Evolutionary conservation across 1,140 invertebrate genomes (phyloP).

Genomic region (Camponotus vicinus): DNA sequence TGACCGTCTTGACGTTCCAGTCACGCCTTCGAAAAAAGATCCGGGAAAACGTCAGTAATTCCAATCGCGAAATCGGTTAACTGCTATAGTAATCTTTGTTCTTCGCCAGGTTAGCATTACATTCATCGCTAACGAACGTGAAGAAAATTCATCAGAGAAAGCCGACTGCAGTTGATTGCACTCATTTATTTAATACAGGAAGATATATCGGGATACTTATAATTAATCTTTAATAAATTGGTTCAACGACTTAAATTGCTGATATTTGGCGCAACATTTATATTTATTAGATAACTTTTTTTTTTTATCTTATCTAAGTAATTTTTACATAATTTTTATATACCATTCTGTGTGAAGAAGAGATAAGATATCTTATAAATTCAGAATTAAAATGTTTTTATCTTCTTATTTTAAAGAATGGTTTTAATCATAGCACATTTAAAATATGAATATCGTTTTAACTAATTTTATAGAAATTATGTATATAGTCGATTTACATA

Average conservation of each 20-base stretch:
- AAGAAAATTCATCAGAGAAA: background rate
- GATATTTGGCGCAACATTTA: background rate
- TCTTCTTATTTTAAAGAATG: background rate
- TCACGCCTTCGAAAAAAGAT: conserved; percentile 22
- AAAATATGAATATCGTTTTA: background rate
- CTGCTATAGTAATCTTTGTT: background rate
- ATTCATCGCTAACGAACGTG: background rate
- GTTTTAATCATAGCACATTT: background rate
- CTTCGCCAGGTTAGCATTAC: conserved; percentile 18
- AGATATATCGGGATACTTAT: background rate
- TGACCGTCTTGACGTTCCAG: conserved; percentile 4
- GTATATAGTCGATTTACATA: background rate
- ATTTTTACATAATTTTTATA: background rate
- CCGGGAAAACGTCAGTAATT: conserved; percentile 44
- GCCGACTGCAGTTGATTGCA: background rate
- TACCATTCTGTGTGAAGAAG: background rate
- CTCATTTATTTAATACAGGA: background rate
- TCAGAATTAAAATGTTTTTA: background rate
- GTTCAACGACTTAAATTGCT: background rate
- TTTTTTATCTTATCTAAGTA: background rate
- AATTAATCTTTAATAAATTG: background rate
- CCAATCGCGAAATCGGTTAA: conserved; percentile 16
- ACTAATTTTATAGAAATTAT: background rate
- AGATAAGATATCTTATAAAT: background rate
- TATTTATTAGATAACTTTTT: background rate